phyloP scores from a whole-genome alignment of 2,797 vertebrate species.

The Pagetopsis macropterus region DNA sequence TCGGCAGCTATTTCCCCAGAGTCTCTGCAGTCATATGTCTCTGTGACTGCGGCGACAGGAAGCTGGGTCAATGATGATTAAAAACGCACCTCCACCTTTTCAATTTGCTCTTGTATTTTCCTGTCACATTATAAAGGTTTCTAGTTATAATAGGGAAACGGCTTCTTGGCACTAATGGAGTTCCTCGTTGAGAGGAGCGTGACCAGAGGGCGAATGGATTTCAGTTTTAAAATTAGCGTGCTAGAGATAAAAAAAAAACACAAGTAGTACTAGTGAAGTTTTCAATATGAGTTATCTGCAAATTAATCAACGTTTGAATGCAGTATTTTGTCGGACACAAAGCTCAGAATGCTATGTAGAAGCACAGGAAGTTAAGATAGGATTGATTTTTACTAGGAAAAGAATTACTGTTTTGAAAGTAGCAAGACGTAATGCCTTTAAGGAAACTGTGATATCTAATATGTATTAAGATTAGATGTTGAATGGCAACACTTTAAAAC shows the following conservation, averaged over 20 bases:
- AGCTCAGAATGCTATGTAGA: not conserved
- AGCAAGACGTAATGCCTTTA: too few species aligned
- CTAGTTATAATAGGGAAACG: not conserved
- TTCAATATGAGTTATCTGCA: not conserved
- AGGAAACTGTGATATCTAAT: too few species aligned
- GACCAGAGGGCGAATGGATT: not conserved
- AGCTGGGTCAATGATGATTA: constrained; percentile 64
- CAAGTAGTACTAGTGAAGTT: not conserved
- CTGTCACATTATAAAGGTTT: constrained; percentile 20
- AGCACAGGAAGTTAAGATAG: not conserved
- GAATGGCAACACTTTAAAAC: too few species aligned
- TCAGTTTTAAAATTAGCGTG: too few species aligned
- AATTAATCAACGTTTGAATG: not conserved
- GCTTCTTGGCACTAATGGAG: not conserved
- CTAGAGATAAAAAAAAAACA: not conserved
- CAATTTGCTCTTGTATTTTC: not conserved
- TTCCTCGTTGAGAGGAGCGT: not conserved
- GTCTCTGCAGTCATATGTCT: constrained; percentile 57
- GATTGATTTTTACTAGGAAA: too few species aligned
- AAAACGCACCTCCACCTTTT: constrained; percentile 24
- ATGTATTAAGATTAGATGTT: too few species aligned
- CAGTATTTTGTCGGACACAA: not conserved
- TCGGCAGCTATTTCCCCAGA: constrained; percentile 45
- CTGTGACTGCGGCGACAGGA: constrained; percentile 49
- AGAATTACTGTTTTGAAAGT: too few species aligned